A percentile compares a stretch with the other conserved stretches of the same genome.
Evolutionary conservation across 2,113 vertebrate genomes (phyloP).

Genomic region (Helogale parvula): DNA sequence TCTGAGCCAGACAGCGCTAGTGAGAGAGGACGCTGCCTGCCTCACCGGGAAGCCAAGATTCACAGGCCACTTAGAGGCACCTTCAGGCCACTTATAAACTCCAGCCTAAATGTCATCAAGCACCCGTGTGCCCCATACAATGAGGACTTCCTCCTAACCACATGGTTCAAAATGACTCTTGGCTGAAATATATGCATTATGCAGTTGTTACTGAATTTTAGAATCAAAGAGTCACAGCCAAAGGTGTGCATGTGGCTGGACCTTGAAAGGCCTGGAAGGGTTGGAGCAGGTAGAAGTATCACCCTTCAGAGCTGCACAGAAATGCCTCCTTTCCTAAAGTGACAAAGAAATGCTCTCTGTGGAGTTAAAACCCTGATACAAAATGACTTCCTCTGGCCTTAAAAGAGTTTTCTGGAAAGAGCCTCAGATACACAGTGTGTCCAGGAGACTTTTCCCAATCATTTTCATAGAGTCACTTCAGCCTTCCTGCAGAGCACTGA

Average conservation of each 20-base stretch:
- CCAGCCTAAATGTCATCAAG: not conserved
- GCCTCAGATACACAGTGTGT: not conserved
- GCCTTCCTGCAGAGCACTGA: accelerated
- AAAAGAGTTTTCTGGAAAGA: not conserved
- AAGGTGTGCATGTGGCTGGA: not conserved
- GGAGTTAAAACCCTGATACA: not conserved
- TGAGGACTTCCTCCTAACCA: too few relatives aligned
- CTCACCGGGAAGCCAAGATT: accelerated
- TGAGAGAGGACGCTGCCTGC: too few relatives aligned
- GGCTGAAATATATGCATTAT: not conserved
- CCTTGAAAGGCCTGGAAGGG: not conserved
- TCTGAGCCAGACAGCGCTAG: not conserved
- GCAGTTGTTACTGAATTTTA: not conserved
- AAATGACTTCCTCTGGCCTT: not conserved
- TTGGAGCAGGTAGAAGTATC: not conserved
- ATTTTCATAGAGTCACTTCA: not conserved
- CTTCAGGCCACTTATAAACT: not conserved
- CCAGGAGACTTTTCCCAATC: not conserved
- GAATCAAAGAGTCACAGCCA: not conserved
- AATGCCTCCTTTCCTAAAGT: not conserved
- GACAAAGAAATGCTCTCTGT: not conserved
- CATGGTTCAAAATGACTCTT: not conserved
- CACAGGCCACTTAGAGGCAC: not conserved
- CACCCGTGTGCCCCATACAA: not conserved
- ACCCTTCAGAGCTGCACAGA: not conserved